Percentiles rank a stretch among this genome's conserved stretches.
These are phyloP conservation scores for Neria commutata DNA, from an alignment of 2,888 invertebrate species.

Conservation along the genomic window DNA sequence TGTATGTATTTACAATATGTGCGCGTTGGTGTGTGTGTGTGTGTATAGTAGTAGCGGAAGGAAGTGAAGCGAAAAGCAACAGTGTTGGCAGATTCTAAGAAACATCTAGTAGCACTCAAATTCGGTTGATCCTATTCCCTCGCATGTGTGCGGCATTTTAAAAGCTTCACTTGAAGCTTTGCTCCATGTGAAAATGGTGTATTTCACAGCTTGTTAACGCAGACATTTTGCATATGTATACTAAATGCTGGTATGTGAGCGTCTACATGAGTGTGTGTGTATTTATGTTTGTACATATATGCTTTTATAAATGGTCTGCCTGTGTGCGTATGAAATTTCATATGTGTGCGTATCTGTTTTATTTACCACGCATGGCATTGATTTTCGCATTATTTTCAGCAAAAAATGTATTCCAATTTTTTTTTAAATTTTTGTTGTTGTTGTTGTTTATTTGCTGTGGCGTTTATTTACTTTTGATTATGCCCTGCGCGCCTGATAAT, in stretches of 20 bases:
- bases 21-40: constrained; percentile 16
- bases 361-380: no score
- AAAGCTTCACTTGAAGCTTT: constrained; percentile 2
- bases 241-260: not conserved
- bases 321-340: not conserved
- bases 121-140: no score
- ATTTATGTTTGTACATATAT: not conserved
- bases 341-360: not conserved
- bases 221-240: constrained; percentile 4
- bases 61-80: no score
- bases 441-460: not conserved
- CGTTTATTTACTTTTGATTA: constrained; percentile 16
- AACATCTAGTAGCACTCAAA: no score
- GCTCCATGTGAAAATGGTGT: constrained; percentile 15
- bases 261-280: not conserved
- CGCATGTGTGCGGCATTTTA: constrained; percentile 16
- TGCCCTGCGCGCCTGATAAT: constrained; percentile 23
- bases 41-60: no score
- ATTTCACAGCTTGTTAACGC: constrained; percentile 20
- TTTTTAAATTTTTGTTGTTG: constrained; percentile 2
- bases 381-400: no score
- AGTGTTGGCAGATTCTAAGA: no score
- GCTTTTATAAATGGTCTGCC: not conserved
- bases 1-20: constrained; percentile 23
- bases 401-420: constrained; percentile 1